Percentiles rank a stretch among this genome's conserved stretches.
Conservation (phyloP, 1,140 invertebrate genomes). For the Triops longicaudatus region DNA sequence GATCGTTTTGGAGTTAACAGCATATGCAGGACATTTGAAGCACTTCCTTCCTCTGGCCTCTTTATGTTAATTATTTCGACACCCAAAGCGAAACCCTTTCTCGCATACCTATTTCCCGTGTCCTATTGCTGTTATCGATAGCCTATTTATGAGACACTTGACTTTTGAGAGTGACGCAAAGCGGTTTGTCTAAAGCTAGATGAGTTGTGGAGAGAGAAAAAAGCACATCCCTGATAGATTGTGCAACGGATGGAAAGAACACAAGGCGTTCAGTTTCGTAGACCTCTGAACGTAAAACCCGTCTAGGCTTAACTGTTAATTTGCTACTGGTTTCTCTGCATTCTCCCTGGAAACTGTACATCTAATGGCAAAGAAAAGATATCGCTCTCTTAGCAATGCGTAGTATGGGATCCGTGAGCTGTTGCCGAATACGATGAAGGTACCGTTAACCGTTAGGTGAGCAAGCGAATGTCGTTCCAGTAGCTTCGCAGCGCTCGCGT, state of each 20-base stretch:
- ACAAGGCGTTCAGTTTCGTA: too few relatives aligned
- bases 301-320: neutral
- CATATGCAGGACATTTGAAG: conserved; percentile 7
- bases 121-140: neutral
- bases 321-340: neutral
- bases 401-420: neutral
- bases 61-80: conserved; percentile 13
- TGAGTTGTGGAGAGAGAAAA: neutral
- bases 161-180: neutral
- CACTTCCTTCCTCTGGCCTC: conserved; percentile 10
- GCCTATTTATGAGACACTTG: neutral
- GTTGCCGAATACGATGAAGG: neutral
- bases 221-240: neutral
- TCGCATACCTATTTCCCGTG: conserved; percentile 2
- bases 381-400: neutral
- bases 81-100: neutral
- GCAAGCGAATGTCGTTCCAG: neutral
- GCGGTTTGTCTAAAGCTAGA: neutral
- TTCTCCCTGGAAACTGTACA: neutral
- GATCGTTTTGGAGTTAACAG: neutral
- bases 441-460: conserved; percentile 7
- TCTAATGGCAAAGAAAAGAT: neutral
- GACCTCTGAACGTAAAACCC: too few relatives aligned
- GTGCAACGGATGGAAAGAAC: neutral
- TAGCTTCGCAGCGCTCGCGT: neutral